These are phyloP conservation scores for Alces alces DNA, from an alignment of 2,113 vertebrate species.

Conservation along the genomic window DNA sequence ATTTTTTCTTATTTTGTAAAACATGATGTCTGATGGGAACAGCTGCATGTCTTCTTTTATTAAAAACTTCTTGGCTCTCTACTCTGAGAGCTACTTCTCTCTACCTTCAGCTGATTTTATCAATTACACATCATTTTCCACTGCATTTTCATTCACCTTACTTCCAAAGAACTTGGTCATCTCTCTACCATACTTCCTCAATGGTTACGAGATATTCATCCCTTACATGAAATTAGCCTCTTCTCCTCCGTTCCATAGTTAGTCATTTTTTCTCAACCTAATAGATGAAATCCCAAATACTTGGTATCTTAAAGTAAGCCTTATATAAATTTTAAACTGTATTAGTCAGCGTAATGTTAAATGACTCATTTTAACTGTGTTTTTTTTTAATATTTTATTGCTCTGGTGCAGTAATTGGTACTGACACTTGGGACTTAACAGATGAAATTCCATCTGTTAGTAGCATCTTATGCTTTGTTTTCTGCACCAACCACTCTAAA, in stretches of 20 bases:
- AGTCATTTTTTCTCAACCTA: conserved; percentile 4
- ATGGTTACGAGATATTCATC: background rate
- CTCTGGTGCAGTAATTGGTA: background rate
- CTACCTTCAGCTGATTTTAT: background rate
- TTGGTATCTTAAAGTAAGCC: background rate
- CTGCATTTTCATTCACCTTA: background rate
- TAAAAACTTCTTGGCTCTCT: background rate
- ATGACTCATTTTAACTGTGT: background rate
- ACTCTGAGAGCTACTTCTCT: background rate
- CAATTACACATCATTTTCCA: background rate
- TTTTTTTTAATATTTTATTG: background rate
- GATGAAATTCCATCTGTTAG: background rate
- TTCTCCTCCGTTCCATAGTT: background rate
- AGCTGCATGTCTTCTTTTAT: background rate
- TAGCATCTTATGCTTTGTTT: background rate
- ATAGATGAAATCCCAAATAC: background rate
- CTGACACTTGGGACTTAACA: background rate
- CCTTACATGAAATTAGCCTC: background rate
- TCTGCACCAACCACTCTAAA: background rate
- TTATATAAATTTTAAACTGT: background rate
- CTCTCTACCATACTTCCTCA: background rate
- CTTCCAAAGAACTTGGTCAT: background rate
- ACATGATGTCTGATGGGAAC: background rate
- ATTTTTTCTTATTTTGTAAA: background rate
- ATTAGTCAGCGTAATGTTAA: background rate